A percentile compares a stretch with the other conserved stretches of the same genome.
These are phyloP conservation scores for Ganaspis brasiliensis DNA, from an alignment of 2,888 invertebrate genomes.

Conservation along the genomic window DNA sequence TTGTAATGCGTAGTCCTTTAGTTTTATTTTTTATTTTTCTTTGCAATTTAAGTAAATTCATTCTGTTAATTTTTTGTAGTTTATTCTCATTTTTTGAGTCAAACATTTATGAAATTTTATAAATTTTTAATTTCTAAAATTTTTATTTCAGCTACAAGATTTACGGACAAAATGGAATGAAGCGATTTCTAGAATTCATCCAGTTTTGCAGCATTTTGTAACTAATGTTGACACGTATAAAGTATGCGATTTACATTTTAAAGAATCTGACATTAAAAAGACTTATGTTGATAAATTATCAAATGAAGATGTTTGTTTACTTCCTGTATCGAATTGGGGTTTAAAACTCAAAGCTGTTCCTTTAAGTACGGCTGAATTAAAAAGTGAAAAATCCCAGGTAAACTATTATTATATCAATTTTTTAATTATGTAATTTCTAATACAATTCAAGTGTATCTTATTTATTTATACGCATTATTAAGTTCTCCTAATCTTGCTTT, in stretches of 20 bases:
- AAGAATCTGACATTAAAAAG: slow-evolving; percentile 21
- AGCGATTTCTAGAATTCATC: slow-evolving; percentile 8
- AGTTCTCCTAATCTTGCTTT: too few relatives aligned
- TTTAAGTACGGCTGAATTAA: neutral
- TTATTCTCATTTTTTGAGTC: too few relatives aligned
- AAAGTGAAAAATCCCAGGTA: neutral
- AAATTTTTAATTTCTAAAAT: neutral
- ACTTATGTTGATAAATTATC: neutral
- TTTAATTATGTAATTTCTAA: too few relatives aligned
- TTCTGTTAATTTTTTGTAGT: too few relatives aligned
- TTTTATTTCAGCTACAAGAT: slow-evolving; percentile 16
- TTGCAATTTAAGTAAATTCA: too few relatives aligned
- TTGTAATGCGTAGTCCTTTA: too few relatives aligned
- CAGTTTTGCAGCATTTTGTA: neutral
- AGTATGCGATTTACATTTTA: slow-evolving; percentile 36
- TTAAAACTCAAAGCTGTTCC: slow-evolving; percentile 31
- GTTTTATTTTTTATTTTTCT: too few relatives aligned
- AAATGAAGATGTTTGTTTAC: neutral
- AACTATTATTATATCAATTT: too few relatives aligned
- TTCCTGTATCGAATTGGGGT: slow-evolving; percentile 13
- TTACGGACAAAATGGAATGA: slow-evolving; percentile 34
- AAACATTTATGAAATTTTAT: neutral
- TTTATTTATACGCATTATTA: too few relatives aligned
- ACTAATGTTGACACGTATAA: slow-evolving; percentile 3
- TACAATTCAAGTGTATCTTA: too few relatives aligned